These are phyloP conservation scores for Pagrus major DNA, from an alignment of 2,113 vertebrate genomes.

Conservation along the genomic window DNA sequence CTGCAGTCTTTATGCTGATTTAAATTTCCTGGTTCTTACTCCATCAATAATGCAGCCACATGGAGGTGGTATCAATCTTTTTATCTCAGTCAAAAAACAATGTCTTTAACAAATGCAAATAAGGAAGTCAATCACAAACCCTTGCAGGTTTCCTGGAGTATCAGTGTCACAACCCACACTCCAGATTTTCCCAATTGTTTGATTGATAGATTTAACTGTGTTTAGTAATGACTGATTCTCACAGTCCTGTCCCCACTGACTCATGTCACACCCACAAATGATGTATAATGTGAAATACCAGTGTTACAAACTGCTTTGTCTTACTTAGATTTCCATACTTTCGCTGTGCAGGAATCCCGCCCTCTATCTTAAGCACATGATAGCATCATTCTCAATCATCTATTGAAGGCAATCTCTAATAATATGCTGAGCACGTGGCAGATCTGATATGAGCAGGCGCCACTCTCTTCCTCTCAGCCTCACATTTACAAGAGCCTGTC, in stretches of 20 bases:
- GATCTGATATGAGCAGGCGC: constrained; percentile 26
- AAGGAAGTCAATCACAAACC: constrained; percentile 1
- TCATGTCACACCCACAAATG: background rate
- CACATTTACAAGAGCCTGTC: constrained; percentile 22
- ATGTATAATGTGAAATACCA: background rate
- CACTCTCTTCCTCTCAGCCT: constrained; percentile 50
- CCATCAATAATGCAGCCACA: background rate
- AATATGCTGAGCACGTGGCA: constrained; percentile 30
- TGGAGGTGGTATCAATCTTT: background rate
- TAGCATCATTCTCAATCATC: constrained; percentile 1
- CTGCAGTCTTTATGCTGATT: background rate
- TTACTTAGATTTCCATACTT: background rate
- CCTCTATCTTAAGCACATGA: background rate
- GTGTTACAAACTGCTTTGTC: background rate
- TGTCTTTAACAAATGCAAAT: background rate
- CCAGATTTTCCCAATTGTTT: background rate
- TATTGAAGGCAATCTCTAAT: constrained; percentile 25
- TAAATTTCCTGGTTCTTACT: background rate
- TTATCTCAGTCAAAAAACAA: background rate
- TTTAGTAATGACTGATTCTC: constrained; percentile 1
- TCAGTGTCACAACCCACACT: background rate
- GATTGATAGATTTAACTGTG: background rate
- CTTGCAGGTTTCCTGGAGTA: background rate
- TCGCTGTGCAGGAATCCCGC: background rate
- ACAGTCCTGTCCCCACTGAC: background rate